Evolutionary conservation across 53 echinoderm and acorn worm species (phyloP).

Genomic region (Pentamera pediparva): DNA sequence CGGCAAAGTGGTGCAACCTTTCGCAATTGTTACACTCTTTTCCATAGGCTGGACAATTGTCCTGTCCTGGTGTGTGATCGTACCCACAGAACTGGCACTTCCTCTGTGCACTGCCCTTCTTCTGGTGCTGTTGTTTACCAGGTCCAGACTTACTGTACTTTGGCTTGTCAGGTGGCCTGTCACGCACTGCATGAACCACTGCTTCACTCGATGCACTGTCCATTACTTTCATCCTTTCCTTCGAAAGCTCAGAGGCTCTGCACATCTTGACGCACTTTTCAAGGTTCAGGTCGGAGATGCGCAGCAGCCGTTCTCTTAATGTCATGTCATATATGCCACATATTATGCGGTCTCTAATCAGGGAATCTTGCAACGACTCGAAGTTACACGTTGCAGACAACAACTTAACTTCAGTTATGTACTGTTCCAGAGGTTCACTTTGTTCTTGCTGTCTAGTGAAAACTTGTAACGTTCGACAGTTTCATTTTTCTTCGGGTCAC

Average conservation of each 20-base stretch:
- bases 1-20: slow-evolving; percentile 36
- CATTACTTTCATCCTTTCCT: slow-evolving; percentile 13
- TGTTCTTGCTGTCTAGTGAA: slow-evolving; percentile 39
- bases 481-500: slow-evolving; percentile 31
- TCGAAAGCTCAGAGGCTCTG: slow-evolving; percentile 37
- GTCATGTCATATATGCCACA: slow-evolving; percentile 27
- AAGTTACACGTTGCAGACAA: slow-evolving; percentile 40
- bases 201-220: background rate
- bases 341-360: slow-evolving; percentile 35
- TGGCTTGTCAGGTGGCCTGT: background rate
- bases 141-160: background rate
- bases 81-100: slow-evolving; percentile 42
- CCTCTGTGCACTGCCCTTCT: background rate
- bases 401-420: slow-evolving; percentile 37
- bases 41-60: slow-evolving; percentile 49
- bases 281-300: background rate
- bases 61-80: slow-evolving; percentile 15
- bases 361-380: slow-evolving; percentile 18
- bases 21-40: slow-evolving; percentile 26
- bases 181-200: background rate
- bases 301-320: slow-evolving; percentile 34
- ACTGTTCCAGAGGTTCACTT: slow-evolving; percentile 32
- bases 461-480: slow-evolving; percentile 42
- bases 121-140: background rate
- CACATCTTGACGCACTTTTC: slow-evolving; percentile 20